Conservation (phyloP, 2,113 vertebrate genomes). For the Corythornis cristatus region DNA sequence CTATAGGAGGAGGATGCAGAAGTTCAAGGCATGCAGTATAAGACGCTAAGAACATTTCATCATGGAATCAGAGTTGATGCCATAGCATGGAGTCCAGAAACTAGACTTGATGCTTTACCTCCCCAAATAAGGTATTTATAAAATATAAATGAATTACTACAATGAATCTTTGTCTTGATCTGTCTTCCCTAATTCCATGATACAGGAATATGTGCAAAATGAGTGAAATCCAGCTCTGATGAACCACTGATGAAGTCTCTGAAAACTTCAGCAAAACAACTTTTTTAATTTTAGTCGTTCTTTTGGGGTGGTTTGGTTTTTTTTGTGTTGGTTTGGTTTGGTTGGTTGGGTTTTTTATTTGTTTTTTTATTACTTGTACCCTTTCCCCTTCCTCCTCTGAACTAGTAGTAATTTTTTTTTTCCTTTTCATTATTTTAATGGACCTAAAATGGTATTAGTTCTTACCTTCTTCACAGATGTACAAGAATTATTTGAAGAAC, state of each 20-base stretch:
- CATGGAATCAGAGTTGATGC: conserved; percentile 88
- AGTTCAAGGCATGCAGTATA: conserved; percentile 89
- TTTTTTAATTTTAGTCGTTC: not conserved
- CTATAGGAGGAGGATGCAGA: conserved; percentile 91
- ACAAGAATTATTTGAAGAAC: too few relatives aligned
- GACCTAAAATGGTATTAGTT: too few relatives aligned
- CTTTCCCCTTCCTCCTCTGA: not conserved
- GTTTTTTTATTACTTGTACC: not conserved
- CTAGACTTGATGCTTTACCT: conserved; percentile 85
- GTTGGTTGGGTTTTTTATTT: too few relatives aligned
- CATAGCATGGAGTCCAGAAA: conserved; percentile 96
- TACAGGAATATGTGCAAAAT: not conserved
- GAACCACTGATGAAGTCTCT: not conserved
- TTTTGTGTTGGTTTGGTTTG: not conserved
- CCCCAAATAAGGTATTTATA: conserved; percentile 83
- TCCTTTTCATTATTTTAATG: too few relatives aligned
- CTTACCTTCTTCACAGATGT: too few relatives aligned
- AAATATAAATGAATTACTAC: not conserved
- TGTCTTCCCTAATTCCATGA: not conserved
- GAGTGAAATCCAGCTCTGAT: not conserved
- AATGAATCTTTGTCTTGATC: not conserved
- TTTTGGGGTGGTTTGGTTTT: not conserved
- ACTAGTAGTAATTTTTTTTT: not conserved
- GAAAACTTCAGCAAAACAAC: not conserved
- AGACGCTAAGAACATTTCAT: conserved; percentile 84